phyloP scores from a whole-genome alignment of 2,888 invertebrate species.

The Druceiella hillmani region DNA sequence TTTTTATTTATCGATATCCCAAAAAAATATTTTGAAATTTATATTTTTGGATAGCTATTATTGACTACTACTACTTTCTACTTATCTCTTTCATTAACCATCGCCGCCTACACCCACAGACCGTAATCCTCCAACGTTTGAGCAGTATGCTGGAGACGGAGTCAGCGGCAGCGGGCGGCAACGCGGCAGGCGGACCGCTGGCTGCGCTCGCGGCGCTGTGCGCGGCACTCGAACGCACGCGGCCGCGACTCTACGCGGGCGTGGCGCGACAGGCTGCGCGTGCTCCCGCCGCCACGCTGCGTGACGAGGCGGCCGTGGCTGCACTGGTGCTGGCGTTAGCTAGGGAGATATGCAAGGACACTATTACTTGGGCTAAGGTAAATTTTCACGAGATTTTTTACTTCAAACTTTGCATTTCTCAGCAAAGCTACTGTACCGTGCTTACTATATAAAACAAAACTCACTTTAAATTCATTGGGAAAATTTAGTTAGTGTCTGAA shows the following conservation, averaged over 20 bases:
- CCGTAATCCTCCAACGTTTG: slow-evolving; percentile 29
- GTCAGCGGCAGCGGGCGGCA: slow-evolving; percentile 47
- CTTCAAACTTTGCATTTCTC: not conserved
- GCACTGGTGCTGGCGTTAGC: slow-evolving; percentile 64
- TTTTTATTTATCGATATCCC: too few species aligned
- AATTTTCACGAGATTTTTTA: slow-evolving; percentile 4
- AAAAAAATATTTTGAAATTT: too few species aligned
- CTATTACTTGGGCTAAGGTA: slow-evolving; percentile 78
- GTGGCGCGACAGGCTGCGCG: slow-evolving; percentile 68
- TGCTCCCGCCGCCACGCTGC: slow-evolving; percentile 52
- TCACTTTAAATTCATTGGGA: too few species aligned
- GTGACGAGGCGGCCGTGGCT: slow-evolving; percentile 55
- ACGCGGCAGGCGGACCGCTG: slow-evolving; percentile 43
- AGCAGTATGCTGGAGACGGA: slow-evolving; percentile 50
- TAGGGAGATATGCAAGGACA: slow-evolving; percentile 63
- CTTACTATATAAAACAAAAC: too few species aligned
- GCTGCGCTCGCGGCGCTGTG: slow-evolving; percentile 50
- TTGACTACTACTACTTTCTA: too few species aligned
- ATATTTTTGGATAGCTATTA: too few species aligned
- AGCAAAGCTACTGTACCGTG: too few species aligned
- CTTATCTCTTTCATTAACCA: too few species aligned
- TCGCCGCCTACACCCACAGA: too few species aligned
- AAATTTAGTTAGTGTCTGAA: too few species aligned
- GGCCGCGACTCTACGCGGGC: slow-evolving; percentile 68
- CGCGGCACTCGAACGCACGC: slow-evolving; percentile 69